Evolutionary conservation across 2,888 invertebrate genomes (phyloP).

Genomic region (Seladonia tumulorum): DNA sequence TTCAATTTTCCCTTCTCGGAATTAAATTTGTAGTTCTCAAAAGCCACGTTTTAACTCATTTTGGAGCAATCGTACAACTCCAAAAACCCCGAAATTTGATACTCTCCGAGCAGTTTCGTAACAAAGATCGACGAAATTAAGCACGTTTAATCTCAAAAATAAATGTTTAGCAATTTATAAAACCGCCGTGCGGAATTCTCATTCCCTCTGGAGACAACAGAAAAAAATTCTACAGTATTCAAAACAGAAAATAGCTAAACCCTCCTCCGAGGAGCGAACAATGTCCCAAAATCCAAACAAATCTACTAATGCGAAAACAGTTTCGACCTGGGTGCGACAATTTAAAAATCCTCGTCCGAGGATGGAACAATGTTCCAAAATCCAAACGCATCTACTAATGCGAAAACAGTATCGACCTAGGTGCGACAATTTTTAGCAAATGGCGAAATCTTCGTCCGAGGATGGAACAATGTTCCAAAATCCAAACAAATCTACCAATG

Average conservation of each 20-base stretch:
- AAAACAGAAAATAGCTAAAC: not conserved
- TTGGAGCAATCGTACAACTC: too few species aligned
- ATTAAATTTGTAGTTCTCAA: too few species aligned
- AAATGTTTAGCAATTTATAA: too few species aligned
- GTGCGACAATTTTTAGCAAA: too few species aligned
- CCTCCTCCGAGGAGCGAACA: not conserved
- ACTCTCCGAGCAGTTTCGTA: too few species aligned
- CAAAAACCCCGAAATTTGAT: too few species aligned
- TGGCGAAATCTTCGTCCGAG: not conserved
- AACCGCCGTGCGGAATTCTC: too few species aligned
- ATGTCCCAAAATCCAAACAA: not conserved
- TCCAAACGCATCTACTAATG: not conserved
- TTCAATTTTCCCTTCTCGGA: too few species aligned
- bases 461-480: not conserved
- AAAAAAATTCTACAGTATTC: not conserved
- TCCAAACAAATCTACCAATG: not conserved
- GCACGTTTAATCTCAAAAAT: too few species aligned
- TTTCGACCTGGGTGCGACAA: not conserved
- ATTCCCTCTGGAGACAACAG: too few species aligned
- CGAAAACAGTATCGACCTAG: not conserved
- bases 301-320: not conserved
- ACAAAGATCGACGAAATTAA: too few species aligned
- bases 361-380: not conserved
- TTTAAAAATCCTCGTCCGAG: not conserved
- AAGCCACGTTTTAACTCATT: too few species aligned